Conservation (phyloP, 2,888 invertebrate genomes). For the Yponomeuta cagnagella region DNA sequence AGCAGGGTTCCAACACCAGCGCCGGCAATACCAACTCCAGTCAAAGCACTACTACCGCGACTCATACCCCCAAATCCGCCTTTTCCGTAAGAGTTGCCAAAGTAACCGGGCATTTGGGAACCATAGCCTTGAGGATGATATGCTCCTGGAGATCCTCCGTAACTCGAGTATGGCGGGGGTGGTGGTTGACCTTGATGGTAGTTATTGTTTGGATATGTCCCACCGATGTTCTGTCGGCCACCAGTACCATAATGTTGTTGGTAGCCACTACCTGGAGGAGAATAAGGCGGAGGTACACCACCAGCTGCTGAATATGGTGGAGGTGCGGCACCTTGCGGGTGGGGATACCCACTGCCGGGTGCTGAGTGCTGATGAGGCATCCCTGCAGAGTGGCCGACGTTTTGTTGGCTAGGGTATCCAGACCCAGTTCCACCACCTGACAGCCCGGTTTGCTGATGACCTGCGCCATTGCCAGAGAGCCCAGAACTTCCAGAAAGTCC, state of each 20-base stretch:
- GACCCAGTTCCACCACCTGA: slow-evolving; percentile 21
- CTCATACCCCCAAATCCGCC: slow-evolving; percentile 49
- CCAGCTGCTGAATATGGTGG: slow-evolving; percentile 3
- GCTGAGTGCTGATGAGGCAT: background rate
- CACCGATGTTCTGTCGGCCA: slow-evolving; percentile 26
- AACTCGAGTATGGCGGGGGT: slow-evolving; percentile 49
- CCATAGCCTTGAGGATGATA: slow-evolving; percentile 34
- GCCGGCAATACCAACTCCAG: slow-evolving; percentile 63
- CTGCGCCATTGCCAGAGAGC: slow-evolving; percentile 8
- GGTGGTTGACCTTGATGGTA: slow-evolving; percentile 51
- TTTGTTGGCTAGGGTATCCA: slow-evolving; percentile 34
- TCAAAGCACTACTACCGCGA: slow-evolving; percentile 49
- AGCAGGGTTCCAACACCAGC: slow-evolving; percentile 66
- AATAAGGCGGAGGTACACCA: slow-evolving; percentile 21
- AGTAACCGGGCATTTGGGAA: slow-evolving; percentile 59
- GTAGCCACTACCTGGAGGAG: slow-evolving; percentile 1
- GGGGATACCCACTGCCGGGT: slow-evolving; percentile 9
- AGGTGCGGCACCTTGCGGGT: background rate
- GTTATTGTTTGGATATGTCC: slow-evolving; percentile 32
- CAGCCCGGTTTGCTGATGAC: slow-evolving; percentile 17
- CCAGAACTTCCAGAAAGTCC: slow-evolving; percentile 16
- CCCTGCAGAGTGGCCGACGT: slow-evolving; percentile 26
- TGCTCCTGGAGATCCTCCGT: slow-evolving; percentile 29
- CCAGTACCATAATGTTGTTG: slow-evolving; percentile 13
- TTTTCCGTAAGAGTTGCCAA: slow-evolving; percentile 55